Conservation (phyloP, 2,797 vertebrate species). For the Oryzias sinensis region DNA sequence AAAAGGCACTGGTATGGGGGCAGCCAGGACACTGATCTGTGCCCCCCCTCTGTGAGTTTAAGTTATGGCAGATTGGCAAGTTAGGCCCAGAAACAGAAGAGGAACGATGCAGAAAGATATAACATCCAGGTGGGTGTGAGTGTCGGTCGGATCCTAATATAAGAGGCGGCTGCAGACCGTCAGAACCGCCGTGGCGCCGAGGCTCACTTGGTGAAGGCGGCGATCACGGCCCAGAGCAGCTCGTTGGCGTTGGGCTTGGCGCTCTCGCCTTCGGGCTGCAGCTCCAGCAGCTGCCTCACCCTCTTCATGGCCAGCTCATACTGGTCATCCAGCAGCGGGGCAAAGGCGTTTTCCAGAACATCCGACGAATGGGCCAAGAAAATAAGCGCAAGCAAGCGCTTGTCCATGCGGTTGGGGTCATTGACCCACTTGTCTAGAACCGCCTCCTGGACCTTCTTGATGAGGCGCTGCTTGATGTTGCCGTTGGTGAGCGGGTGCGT, state of each 20-base stretch:
- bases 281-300: conserved; percentile 90
- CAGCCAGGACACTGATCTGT: conserved; percentile 26
- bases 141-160: conserved; percentile 28
- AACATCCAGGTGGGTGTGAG: conserved; percentile 26
- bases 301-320: conserved; percentile 96
- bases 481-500: conserved; percentile 96
- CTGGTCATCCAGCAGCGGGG: conserved; percentile 91
- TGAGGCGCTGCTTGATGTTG: conserved; percentile 94
- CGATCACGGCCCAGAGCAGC: conserved; percentile 93
- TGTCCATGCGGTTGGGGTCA: conserved; percentile 96
- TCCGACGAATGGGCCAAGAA: conserved; percentile 95
- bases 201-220: conserved; percentile 92
- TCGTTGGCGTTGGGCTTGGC: conserved; percentile 88
- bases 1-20: no score
- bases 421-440: conserved; percentile 97
- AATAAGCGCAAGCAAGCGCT: conserved; percentile 90
- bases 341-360: conserved; percentile 95
- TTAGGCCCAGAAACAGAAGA: conserved; percentile 22
- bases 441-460: conserved; percentile 93
- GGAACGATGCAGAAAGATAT: conserved; percentile 1
- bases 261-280: conserved; percentile 93
- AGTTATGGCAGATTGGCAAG: no score
- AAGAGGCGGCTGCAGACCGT: conserved; percentile 13
- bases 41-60: conserved; percentile 6
- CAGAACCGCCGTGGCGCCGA: conserved; percentile 2